Conservation (phyloP, 2,888 invertebrate species). For the Lasioglossum zephyrum region DNA sequence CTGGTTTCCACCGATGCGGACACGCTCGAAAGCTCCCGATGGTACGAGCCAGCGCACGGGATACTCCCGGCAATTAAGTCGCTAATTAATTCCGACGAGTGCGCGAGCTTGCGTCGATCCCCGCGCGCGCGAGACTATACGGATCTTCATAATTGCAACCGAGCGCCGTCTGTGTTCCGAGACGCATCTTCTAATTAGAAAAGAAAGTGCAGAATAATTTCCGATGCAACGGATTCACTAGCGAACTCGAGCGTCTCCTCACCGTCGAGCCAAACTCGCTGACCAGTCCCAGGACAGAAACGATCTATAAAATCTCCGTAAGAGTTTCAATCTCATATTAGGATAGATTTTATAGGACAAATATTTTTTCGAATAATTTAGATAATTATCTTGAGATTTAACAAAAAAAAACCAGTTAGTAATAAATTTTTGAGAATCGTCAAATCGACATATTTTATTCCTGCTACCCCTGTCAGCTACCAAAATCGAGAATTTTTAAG, state of each 20-base stretch:
- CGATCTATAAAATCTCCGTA: background rate
- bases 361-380: too few relatives aligned
- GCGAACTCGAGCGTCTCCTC: background rate
- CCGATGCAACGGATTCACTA: background rate
- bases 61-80: conserved; percentile 38
- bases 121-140: background rate
- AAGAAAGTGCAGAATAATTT: conserved; percentile 50
- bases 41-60: conserved; percentile 21
- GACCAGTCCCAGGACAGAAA: background rate
- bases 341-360: too few relatives aligned
- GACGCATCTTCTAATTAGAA: conserved; percentile 53
- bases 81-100: conserved; percentile 42
- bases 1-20: conserved; percentile 39
- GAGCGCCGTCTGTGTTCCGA: conserved; percentile 30
- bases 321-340: background rate
- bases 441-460: too few relatives aligned
- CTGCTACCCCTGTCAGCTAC: too few relatives aligned
- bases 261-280: background rate
- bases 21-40: conserved; percentile 29
- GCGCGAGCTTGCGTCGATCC: conserved; percentile 40
- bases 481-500: too few relatives aligned
- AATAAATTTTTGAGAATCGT: too few relatives aligned
- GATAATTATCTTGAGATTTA: too few relatives aligned
- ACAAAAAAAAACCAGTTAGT: too few relatives aligned
- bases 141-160: conserved; percentile 53